Percentiles rank a stretch among this genome's conserved stretches.
These are phyloP conservation scores for Proterorhinus semilunaris DNA, from an alignment of 2,113 vertebrate species.

Conservation along the genomic window DNA sequence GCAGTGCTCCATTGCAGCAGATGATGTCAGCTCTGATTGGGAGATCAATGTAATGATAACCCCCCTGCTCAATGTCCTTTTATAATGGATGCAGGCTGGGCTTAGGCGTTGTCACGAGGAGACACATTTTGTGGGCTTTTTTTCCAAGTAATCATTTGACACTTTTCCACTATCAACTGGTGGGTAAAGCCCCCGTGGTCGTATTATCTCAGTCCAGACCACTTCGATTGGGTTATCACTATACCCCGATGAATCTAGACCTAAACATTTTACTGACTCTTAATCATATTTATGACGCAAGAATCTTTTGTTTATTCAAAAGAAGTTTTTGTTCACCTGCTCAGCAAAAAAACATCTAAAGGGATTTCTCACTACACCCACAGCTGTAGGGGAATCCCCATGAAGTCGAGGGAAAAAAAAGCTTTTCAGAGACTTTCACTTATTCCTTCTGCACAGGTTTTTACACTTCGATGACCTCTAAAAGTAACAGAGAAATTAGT, in stretches of 20 bases:
- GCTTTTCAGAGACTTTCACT: background rate
- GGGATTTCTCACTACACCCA: constrained; percentile 21
- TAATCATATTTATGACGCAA: background rate
- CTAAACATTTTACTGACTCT: background rate
- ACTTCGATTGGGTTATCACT: background rate
- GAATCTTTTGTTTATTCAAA: no score
- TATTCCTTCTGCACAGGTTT: background rate
- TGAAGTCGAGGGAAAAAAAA: background rate
- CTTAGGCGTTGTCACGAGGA: background rate
- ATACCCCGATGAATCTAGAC: background rate
- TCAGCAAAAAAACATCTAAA: background rate
- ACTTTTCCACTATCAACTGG: constrained; percentile 18
- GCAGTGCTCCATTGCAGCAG: constrained; percentile 23
- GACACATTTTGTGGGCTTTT: background rate
- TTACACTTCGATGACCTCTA: background rate
- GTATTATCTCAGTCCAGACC: constrained; percentile 11
- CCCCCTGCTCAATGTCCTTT: background rate
- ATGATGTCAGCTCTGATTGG: constrained; percentile 10
- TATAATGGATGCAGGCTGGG: constrained; percentile 40
- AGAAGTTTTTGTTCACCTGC: background rate
- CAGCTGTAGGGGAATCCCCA: constrained; percentile 43
- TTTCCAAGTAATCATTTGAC: constrained; percentile 50
- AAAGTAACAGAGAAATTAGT: background rate
- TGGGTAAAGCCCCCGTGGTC: constrained; percentile 38
- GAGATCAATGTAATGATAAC: background rate